Evolutionary conservation across 2,797 vertebrate genomes (phyloP), one percentile per base, ranked within the genome.

Genomic region (Eupleurogrammus muticus): DNA sequence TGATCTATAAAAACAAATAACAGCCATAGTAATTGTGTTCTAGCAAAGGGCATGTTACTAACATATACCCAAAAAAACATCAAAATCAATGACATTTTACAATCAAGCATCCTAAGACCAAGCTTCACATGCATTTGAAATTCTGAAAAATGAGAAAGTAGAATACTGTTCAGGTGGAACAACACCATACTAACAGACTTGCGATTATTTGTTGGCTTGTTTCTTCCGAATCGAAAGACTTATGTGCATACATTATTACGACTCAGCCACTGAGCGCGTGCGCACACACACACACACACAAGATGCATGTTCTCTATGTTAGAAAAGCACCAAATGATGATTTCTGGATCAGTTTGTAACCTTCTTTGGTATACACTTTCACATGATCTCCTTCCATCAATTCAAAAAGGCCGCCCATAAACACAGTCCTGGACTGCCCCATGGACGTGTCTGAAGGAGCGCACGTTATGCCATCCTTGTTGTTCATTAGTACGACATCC

Each of bases 401-500:
- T 0, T 80, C 10, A 11, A 63, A 73, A 9, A 77, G 67, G 5
- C 54, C 47, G 2, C 70, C 80, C 6, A 80, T 28, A 32, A 49
- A 79, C 28, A 85, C 4, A 13, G 0, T 66, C 38, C n/a, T 66
- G 47, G 0, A 21, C 1, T 0, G 0, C 0, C 1, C 0, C 3
- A 0, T 0, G 4, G 2, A 28, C 28, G 28, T 1, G 0, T 2
- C 0, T 4, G 0, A 0, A 5, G 2, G 0, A 4, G 1, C 1
- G n/a, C 78, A 77, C 0, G 0, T 0, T 4, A 76, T 0, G 2
- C 14, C 8, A 1, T 79, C 67, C 16, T 0, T 0, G 60, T 17
- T 19, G 0, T n/a, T 0, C 1, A 1, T 3, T 9, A 40, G 0
- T 0, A 0, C 0, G 0, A 0, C 0, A 1, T 0, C 20, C 1